phyloP scores from a whole-genome alignment of 1,140 invertebrate genomes.

The Drosophila pseudoobscura region DNA sequence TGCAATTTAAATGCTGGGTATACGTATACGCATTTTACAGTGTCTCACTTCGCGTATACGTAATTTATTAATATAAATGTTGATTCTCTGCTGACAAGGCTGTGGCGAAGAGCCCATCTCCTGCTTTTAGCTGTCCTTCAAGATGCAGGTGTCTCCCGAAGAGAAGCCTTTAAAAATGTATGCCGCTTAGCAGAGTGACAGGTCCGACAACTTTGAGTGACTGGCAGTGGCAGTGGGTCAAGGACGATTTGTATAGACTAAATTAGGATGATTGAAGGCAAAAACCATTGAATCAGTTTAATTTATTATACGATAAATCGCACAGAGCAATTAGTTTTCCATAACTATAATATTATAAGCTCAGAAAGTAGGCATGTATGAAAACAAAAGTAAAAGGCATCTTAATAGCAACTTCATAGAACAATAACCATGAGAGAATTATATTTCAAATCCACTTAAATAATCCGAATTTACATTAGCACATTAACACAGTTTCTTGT shows the following conservation, averaged over 20 bases:
- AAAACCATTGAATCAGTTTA: background rate
- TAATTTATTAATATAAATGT: constrained; percentile 53
- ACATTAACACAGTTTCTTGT: no score
- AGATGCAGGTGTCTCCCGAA: constrained; percentile 8
- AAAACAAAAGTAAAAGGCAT: no score
- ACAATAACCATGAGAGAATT: no score
- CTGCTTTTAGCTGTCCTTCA: constrained; percentile 8
- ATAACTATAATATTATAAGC: no score
- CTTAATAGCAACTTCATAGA: no score
- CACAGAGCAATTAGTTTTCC: no score
- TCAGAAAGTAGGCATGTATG: no score
- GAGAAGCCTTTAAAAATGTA: constrained; percentile 17
- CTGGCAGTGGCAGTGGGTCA: constrained; percentile 20
- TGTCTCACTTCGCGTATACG: constrained; percentile 33
- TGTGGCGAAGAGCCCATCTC: constrained; percentile 6
- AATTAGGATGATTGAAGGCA: no score
- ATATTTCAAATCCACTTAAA: no score
- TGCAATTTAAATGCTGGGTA: constrained; percentile 26
- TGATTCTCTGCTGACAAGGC: constrained; percentile 33
- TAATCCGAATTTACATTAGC: no score
- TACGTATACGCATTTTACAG: constrained; percentile 23
- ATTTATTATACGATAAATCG: no score
- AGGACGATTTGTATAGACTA: constrained; percentile 12
- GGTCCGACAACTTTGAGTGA: constrained; percentile 26
- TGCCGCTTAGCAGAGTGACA: constrained; percentile 17